Base-by-base conservation (phyloP, 2,888 invertebrate genomes). In the Drosophila fulvimacula region DNA sequence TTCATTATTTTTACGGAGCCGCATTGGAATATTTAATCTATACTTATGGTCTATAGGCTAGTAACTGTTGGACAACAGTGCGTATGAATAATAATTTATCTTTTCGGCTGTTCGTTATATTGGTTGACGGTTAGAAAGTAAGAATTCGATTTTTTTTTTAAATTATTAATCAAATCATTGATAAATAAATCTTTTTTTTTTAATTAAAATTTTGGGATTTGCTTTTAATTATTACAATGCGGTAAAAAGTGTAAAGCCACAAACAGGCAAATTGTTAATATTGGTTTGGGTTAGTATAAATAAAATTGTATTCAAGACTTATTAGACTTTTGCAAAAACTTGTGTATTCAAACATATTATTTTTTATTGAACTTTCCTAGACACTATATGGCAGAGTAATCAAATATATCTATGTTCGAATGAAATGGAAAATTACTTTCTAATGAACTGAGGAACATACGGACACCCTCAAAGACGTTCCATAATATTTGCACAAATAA, bases 81-180 rank as follows among this genome's bases (percentile, higher is more conserved):
- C 39, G 62, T 62, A 46, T 62, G 44, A 27, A 53, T 27, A 9
- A 52, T 38, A 13, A 24, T 30, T 17, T 21, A 10, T 13, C 2
- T 11, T 2, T 42, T 41, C 17, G 10, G 9, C 10, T 10, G 10
- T 30, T 3, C 10, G 10, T 9, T 39, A 3, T 6, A 6, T 15
- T 38, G 38, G n/a, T 1, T 7, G 2, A 38, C n/a, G 0, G 3
- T n/a, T 24, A 24, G 7, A 24, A 15, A 21, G 15, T 21, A 1
- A 19, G 15, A 17, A 15, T 4, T 24, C 3, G 1, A 44, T 24
- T 44, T 21, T 10, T 30, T 0, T 30, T 1, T 1, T 0, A 30
- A 30, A 30, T 36, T 5, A 6, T 6, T 3, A 36, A 36, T 36
- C 36, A 36, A n/a, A 9, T 3, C 9, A 9, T 38, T 38, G 1